phyloP scores from a whole-genome alignment of 2,888 invertebrate genomes.

The Latheticus oryzae region DNA sequence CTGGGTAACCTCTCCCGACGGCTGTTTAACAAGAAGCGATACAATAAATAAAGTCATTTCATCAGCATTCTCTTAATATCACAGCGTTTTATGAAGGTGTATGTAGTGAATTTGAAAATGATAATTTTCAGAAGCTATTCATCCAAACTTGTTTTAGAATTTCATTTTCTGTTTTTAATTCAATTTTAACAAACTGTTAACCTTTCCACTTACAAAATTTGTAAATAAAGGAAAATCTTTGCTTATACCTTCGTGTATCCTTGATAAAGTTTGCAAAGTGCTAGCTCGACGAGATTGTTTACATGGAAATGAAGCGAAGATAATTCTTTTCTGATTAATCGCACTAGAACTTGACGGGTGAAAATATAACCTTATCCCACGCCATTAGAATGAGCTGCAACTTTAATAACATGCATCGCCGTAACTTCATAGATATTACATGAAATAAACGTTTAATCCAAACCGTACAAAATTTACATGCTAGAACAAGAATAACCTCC shows the following conservation, averaged over 20 bases:
- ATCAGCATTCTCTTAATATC: conserved; percentile 40
- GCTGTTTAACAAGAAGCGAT: conserved; percentile 27
- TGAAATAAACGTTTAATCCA: conserved; percentile 11
- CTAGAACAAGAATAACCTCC: conserved; percentile 29
- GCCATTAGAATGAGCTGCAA: conserved; percentile 1
- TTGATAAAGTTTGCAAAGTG: conserved; percentile 28
- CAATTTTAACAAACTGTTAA: conserved; percentile 1
- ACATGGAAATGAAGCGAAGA: conserved; percentile 23
- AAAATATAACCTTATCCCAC: conserved; percentile 5
- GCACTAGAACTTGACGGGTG: not conserved
- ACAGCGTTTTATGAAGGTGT: conserved; percentile 37
- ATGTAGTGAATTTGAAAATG: conserved; percentile 44
- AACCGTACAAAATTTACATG: conserved; percentile 35
- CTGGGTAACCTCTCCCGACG: conserved; percentile 25
- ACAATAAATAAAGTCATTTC: conserved; percentile 40
- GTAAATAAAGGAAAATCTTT: conserved; percentile 19
- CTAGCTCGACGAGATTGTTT: conserved; percentile 17
- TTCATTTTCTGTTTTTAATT: conserved; percentile 13
- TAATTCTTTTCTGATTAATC: conserved; percentile 32
- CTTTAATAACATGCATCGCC: not conserved
- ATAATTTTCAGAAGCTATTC: conserved; percentile 37
- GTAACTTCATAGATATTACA: conserved; percentile 5
- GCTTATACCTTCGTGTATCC: conserved; percentile 14
- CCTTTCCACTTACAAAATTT: conserved; percentile 6
- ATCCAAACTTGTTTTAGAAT: too few species aligned